Percentiles rank a stretch among this genome's conserved stretches.
These are phyloP conservation scores for Dromaius novaehollandiae DNA, from an alignment of 2,113 vertebrate species.

Conservation along the genomic window DNA sequence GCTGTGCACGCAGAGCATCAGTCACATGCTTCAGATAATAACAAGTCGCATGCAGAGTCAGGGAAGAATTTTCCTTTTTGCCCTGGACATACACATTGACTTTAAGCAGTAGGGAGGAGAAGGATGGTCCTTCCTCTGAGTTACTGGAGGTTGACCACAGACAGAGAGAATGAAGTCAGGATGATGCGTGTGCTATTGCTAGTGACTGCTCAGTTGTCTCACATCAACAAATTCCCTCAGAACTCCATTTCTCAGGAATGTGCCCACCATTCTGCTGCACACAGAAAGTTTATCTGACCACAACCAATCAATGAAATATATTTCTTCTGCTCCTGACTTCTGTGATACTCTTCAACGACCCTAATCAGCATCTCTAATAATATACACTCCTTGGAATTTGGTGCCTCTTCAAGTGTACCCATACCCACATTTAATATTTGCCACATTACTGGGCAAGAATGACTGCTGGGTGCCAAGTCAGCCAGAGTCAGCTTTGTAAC, in stretches of 20 bases:
- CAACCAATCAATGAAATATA: neutral
- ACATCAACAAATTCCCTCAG: neutral
- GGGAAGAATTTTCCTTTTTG: neutral
- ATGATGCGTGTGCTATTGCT: neutral
- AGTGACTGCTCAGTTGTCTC: neutral
- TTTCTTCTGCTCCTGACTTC: neutral
- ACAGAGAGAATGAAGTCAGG: neutral
- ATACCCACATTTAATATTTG: neutral
- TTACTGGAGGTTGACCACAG: neutral
- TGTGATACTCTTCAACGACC: neutral
- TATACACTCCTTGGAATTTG: neutral
- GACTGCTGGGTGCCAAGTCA: neutral
- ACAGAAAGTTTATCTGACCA: neutral
- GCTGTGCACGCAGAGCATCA: neutral
- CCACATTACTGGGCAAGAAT: neutral
- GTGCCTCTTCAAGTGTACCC: neutral
- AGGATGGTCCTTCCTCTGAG: neutral
- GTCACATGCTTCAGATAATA: neutral
- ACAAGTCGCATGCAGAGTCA: neutral
- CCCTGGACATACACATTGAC: neutral
- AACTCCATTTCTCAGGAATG: neutral
- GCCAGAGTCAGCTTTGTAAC: neutral
- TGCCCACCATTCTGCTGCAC: neutral
- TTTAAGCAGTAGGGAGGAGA: neutral
- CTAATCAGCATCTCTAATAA: neutral